These are phyloP conservation scores for Archilochus colubris DNA, from an alignment of 2,113 vertebrate species.

Conservation along the genomic window DNA sequence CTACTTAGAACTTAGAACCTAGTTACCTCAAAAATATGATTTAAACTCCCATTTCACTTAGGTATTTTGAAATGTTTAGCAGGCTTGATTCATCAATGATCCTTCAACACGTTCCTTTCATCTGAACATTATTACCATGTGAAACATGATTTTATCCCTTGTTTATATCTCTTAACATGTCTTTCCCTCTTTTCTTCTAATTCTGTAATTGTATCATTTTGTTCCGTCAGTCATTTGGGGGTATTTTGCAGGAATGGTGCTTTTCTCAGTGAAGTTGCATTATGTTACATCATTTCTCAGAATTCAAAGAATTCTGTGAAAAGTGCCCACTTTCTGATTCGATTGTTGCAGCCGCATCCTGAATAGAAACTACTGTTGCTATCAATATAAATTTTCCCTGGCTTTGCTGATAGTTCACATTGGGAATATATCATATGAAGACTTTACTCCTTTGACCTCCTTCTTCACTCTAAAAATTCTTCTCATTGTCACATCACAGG, in stretches of 20 bases:
- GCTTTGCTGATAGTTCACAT: neutral
- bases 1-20: neutral
- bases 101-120: slow-evolving; percentile 30
- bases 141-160: slow-evolving; percentile 41
- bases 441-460: neutral
- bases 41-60: slow-evolving; percentile 20
- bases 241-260: slow-evolving; percentile 8
- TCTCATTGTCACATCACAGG: neutral
- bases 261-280: slow-evolving; percentile 22
- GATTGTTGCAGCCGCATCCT: neutral
- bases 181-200: slow-evolving; percentile 35
- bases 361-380: neutral
- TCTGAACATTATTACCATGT: slow-evolving; percentile 36
- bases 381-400: neutral
- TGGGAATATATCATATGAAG: neutral
- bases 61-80: slow-evolving; percentile 29
- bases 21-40: neutral
- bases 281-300: slow-evolving; percentile 14
- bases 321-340: slow-evolving; percentile 16
- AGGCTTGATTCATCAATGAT: slow-evolving; percentile 37
- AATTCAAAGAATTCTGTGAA: slow-evolving; percentile 14
- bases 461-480: neutral
- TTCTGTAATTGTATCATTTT: slow-evolving; percentile 20
- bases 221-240: neutral
- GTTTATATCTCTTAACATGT: slow-evolving; percentile 50